These are phyloP conservation scores for Rhodinocichla rosea DNA, from an alignment of 2,113 vertebrate genomes.

Conservation along the genomic window DNA sequence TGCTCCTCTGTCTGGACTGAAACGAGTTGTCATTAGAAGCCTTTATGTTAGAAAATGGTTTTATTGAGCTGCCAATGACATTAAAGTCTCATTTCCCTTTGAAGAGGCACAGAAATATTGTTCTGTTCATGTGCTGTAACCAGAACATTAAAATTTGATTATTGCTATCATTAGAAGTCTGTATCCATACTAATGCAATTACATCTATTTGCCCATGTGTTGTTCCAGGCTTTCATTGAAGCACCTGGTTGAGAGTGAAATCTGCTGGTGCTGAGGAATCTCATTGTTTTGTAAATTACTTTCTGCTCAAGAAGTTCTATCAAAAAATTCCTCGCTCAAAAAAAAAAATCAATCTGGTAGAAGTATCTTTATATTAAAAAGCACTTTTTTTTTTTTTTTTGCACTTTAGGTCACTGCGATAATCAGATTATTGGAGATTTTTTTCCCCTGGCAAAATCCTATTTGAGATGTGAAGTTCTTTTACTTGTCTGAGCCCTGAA, in stretches of 20 bases:
- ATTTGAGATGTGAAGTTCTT: neutral
- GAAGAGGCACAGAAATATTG: conserved; percentile 64
- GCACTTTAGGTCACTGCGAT: neutral
- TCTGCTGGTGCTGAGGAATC: neutral
- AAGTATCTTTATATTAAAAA: conserved; percentile 2
- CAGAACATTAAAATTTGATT: conserved; percentile 65
- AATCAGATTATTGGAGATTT: neutral
- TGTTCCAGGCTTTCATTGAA: neutral
- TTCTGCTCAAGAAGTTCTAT: neutral
- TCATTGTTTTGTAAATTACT: neutral
- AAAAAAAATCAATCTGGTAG: neutral
- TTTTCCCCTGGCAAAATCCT: neutral
- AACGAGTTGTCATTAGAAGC: conserved; percentile 64
- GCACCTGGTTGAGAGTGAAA: neutral
- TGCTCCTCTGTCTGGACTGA: conserved; percentile 39
- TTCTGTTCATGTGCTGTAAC: conserved; percentile 41
- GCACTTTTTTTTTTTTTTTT: neutral
- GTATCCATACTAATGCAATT: conserved; percentile 4
- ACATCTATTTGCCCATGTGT: neutral
- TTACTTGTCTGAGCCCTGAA: neutral
- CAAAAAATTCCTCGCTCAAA: neutral
- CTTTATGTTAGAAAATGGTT: conserved; percentile 49
- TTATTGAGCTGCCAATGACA: conserved; percentile 63
- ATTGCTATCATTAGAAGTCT: conserved; percentile 29
- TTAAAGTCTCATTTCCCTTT: conserved; percentile 66